Evolutionary conservation across 2,113 vertebrate species (phyloP).

Genomic region (Brachirus orientalis): DNA sequence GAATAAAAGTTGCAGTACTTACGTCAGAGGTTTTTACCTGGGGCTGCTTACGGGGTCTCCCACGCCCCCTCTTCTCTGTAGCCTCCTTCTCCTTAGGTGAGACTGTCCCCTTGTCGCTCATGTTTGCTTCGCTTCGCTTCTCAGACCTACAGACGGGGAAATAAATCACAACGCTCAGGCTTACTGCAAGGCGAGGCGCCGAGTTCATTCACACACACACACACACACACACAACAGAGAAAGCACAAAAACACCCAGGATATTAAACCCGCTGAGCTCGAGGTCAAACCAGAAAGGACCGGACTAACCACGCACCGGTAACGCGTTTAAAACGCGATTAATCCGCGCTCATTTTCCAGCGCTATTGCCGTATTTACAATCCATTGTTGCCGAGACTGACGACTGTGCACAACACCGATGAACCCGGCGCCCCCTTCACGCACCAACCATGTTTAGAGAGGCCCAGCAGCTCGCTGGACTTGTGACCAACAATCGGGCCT

Average conservation of each 20-base stretch:
- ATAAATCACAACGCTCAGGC: conserved; percentile 48
- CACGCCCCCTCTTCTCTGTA: conserved; percentile 93
- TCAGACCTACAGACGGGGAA: conserved; percentile 25
- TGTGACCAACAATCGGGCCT: conserved; percentile 49
- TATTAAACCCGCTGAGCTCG: conserved; percentile 51
- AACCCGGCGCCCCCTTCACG: conserved; percentile 28
- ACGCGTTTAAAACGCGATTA: conserved; percentile 60
- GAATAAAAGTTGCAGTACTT: conserved; percentile 33
- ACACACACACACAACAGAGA: background rate
- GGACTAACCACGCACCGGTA: conserved; percentile 40
- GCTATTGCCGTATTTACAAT: conserved; percentile 43
- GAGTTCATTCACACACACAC: conserved; percentile 9
- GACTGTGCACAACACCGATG: conserved; percentile 21
- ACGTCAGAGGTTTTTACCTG: conserved; percentile 81
- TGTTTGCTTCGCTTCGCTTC: conserved; percentile 77
- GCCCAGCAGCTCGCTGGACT: conserved; percentile 29
- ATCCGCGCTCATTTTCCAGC: conserved; percentile 58
- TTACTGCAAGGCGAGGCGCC: conserved; percentile 14
- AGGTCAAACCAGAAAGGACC: conserved; percentile 4
- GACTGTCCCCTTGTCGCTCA: conserved; percentile 95
- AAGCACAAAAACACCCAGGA: background rate
- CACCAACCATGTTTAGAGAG: conserved; percentile 21
- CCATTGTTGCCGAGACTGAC: background rate
- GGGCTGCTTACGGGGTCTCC: conserved; percentile 92
- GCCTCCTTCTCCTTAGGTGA: conserved; percentile 92